Base-by-base conservation (phyloP, 2,888 invertebrate genomes). In the Lithosia quadra region DNA sequence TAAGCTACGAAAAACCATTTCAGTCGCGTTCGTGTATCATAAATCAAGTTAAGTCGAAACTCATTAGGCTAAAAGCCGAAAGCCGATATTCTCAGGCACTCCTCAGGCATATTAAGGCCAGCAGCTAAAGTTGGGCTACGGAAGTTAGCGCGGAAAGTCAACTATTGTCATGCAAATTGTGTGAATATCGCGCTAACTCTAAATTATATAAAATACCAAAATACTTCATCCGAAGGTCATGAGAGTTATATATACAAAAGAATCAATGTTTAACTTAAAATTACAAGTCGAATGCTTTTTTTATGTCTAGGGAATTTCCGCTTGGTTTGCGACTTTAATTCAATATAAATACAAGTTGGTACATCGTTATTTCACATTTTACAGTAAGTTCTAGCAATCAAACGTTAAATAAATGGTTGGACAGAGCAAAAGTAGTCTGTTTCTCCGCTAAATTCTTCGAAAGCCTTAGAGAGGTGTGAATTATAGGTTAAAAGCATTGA, bases 191-290 rank as follows among this genome's bases (percentile, higher is more conserved):
- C 49, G 43, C 10, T 59, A 60, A 2, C 18, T 34, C 24, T 18
- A 11, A 59, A 55, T 24, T 39, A 36, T 61, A 43, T 53, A 55
- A 39, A 57, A 3, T 56, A 21, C 8, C 36, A 68, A 58, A 63
- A 63, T 49, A 39, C 36, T 18, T 39, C 4, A 28, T 60, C 15
- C 36, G 55, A 60, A 68, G 66, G 73, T 80, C 77, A 80, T 73
- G 68, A 67, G 66, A 68, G 21, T 63, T 72, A 70, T 59, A 28
- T 64, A 15, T 33, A 65, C 68, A 65, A 65, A 60, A 55, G 66
- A 59, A 34, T 63, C 64, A 43, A 56, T 53, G 58, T 53, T 21
- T 49, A 22, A 33, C 43, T 59, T 28, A 39, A 15, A 68, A 63
- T 68, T 55, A 53, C 36, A 39, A 36, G 63, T 28, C 24, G 21